A percentile compares a stretch with the other conserved stretches of the same genome.
phyloP scores from a whole-genome alignment of 2,888 invertebrate genomes.

The Tenthredo scrophulariae region DNA sequence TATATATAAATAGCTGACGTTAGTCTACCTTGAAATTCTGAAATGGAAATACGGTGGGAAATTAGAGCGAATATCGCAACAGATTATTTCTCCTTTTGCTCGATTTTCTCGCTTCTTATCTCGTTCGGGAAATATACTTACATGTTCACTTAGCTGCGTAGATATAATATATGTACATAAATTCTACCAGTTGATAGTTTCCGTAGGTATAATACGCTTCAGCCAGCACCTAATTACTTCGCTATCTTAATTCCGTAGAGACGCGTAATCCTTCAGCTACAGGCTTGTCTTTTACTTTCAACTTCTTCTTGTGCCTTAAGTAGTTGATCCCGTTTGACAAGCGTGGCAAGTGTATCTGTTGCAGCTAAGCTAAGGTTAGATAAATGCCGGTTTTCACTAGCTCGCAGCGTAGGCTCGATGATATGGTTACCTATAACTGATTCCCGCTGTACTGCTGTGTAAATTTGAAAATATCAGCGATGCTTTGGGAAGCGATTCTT shows the following conservation, averaged over 20 bases:
- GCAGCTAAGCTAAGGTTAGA: not conserved
- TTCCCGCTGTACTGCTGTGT: not conserved
- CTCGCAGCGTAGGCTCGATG: not conserved
- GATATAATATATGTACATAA: not conserved
- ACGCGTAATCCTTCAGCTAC: not conserved
- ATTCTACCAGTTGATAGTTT: not conserved
- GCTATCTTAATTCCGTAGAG: constrained; percentile 4
- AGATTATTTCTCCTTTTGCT: not conserved
- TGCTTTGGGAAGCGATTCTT: not conserved
- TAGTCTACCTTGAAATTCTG: not conserved
- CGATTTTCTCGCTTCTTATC: not conserved
- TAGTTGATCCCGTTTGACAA: constrained; percentile 39
- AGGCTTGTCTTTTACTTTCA: not conserved
- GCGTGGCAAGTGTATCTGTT: constrained; percentile 16
- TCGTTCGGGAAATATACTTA: not conserved
- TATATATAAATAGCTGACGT: not conserved
- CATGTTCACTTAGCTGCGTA: not conserved
- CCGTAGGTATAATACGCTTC: not conserved
- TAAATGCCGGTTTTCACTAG: not conserved
- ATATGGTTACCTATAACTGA: not conserved
- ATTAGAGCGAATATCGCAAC: not conserved
- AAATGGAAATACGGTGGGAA: not conserved
- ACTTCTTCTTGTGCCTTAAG: not conserved
- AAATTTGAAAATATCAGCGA: not conserved
- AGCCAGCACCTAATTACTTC: not conserved